Evolutionary conservation across 2,797 vertebrate species (phyloP).

Genomic region (Amblyopsis hoosieri): DNA sequence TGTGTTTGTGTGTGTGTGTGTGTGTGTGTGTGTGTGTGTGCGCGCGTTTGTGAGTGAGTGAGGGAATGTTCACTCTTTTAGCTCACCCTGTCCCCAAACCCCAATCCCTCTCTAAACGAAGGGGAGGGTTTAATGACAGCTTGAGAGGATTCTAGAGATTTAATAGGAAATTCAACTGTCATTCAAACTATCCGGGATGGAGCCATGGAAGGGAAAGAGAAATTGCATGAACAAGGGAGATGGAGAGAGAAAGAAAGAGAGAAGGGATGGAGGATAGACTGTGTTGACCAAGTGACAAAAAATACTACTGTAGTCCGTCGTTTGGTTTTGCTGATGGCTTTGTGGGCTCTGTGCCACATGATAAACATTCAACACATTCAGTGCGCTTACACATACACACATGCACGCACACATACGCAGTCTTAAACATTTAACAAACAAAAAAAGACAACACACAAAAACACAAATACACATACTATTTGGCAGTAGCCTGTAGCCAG

Average conservation of each 20-base stretch:
- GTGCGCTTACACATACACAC: background rate
- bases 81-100: background rate
- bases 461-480: background rate
- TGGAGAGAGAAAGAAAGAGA: background rate
- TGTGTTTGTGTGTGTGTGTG: conserved; percentile 3
- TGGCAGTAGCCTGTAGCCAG: background rate
- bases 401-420: background rate
- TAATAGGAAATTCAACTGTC: conserved; percentile 70
- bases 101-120: conserved; percentile 21
- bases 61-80: conserved; percentile 25
- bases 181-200: conserved; percentile 56
- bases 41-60: conserved; percentile 9
- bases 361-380: background rate
- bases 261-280: background rate
- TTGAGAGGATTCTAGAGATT: conserved; percentile 63
- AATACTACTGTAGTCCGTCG: conserved; percentile 52
- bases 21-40: conserved; percentile 20
- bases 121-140: conserved; percentile 55
- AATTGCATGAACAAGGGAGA: background rate
- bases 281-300: conserved; percentile 15
- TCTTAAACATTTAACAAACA: too few species aligned
- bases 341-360: conserved; percentile 60
- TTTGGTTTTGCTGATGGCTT: conserved; percentile 74
- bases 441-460: too few species aligned
- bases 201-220: conserved; percentile 2